A percentile compares a stretch with the other conserved stretches of the same genome.
Evolutionary conservation across 2,797 vertebrate genomes (phyloP).

Genomic region (Cichlasoma orientale): DNA sequence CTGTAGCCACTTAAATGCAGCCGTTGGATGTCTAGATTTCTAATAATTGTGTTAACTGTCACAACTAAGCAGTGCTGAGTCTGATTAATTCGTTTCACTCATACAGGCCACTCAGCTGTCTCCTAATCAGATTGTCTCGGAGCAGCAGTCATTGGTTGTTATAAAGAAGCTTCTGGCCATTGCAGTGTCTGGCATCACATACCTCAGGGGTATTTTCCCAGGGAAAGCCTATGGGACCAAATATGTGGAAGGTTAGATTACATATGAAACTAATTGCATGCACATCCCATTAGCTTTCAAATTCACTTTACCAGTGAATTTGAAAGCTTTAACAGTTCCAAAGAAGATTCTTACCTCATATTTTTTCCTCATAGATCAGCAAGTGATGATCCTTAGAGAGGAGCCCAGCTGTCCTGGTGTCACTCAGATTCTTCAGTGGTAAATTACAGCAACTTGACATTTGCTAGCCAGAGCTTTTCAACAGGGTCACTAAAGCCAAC

Average conservation of each 20-base stretch:
- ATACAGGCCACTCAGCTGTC: constrained; percentile 79
- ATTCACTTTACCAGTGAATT: background rate
- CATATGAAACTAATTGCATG: background rate
- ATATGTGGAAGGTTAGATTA: constrained; percentile 86
- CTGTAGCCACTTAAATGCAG: accelerated
- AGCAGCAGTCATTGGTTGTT: constrained; percentile 86
- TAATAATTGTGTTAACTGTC: background rate
- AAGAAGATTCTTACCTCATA: constrained; percentile 12
- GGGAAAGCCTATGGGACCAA: constrained; percentile 89
- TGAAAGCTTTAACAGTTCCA: background rate
- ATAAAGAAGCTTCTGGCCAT: constrained; percentile 91
- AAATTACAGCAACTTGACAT: constrained; percentile 27
- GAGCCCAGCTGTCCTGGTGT: constrained; percentile 89
- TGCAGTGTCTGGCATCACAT: constrained; percentile 90
- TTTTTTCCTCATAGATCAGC: constrained; percentile 84
- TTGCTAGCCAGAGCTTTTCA: background rate
- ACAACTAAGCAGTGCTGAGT: background rate
- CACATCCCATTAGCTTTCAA: background rate
- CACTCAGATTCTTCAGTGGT: constrained; percentile 91
- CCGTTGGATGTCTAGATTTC: background rate
- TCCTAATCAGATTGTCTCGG: constrained; percentile 78
- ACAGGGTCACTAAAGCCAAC: background rate
- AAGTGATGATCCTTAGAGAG: constrained; percentile 91
- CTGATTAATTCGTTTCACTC: constrained; percentile 26
- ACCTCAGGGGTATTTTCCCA: constrained; percentile 92